Conservation (phyloP, 2,888 invertebrate species). For the Aspidiotus destructor region DNA sequence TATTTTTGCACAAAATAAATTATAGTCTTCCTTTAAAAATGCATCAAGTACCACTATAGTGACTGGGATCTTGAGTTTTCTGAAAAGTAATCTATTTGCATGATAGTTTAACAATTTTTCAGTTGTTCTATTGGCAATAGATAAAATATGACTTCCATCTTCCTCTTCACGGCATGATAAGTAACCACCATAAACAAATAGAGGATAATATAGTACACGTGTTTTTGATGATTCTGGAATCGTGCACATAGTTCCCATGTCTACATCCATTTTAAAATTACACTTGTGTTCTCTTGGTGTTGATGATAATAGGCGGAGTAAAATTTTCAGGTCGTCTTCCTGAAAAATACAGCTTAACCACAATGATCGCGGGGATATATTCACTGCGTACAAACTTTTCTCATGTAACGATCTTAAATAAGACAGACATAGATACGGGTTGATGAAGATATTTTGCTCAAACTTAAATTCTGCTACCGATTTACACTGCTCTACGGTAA, state of each 20-base stretch:
- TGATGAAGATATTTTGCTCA: neutral
- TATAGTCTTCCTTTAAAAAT: conserved; percentile 4
- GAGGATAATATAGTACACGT: conserved; percentile 5
- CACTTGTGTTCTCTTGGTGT: conserved; percentile 1
- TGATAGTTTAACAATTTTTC: conserved; percentile 4
- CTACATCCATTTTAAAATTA: conserved; percentile 9
- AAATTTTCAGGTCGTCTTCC: neutral
- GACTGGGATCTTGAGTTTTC: conserved; percentile 2
- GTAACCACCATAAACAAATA: conserved; percentile 5
- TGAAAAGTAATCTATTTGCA: conserved; percentile 2
- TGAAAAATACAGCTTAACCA: conserved; percentile 8
- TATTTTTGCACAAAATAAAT: conserved; percentile 1
- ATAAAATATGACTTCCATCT: conserved; percentile 5
- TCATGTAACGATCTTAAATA: neutral
- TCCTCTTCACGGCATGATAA: conserved; percentile 9
- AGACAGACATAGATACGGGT: conserved; percentile 8
- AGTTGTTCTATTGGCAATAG: conserved; percentile 6
- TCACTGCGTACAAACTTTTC: neutral
- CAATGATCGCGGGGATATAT: conserved; percentile 1
- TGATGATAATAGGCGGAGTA: conserved; percentile 6
- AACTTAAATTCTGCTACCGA: conserved; percentile 11
- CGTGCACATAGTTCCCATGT: conserved; percentile 8
- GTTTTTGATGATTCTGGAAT: conserved; percentile 8
- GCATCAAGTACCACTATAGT: neutral
- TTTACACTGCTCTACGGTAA: conserved; percentile 2